Evolutionary conservation across 2,113 vertebrate genomes (phyloP).

Genomic region (Charadrius vociferus): DNA sequence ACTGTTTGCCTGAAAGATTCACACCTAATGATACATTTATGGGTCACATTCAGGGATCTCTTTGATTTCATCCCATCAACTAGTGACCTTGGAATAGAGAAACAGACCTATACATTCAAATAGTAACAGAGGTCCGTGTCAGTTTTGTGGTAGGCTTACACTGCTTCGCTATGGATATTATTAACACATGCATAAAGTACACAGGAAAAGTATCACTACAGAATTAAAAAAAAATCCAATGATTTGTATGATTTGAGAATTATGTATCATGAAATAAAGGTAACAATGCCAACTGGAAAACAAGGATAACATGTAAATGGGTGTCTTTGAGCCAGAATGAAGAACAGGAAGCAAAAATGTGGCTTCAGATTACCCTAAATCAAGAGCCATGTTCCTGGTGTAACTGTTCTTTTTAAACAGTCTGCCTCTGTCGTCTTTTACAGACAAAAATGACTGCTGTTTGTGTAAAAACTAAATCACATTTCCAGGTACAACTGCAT

Average conservation of each 20-base stretch:
- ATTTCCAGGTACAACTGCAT: fast-evolving
- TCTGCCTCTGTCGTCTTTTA: not conserved
- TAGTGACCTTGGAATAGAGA: not conserved
- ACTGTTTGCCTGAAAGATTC: not conserved
- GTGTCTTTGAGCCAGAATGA: not conserved
- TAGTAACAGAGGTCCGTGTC: not conserved
- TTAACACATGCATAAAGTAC: not conserved
- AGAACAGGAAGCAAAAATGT: not conserved
- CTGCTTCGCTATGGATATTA: not conserved
- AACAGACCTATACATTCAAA: not conserved
- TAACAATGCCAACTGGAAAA: not conserved
- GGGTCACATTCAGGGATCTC: not conserved
- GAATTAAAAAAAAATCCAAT: not conserved
- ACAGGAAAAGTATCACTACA: not conserved
- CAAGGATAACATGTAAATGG: not conserved
- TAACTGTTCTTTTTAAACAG: not conserved
- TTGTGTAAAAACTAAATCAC: not conserved
- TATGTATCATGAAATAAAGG: not conserved
- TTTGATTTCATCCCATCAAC: not conserved
- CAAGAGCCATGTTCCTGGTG: not conserved
- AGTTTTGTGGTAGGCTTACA: not conserved
- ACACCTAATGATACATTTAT: not conserved
- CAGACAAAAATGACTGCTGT: not conserved
- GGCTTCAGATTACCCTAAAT: not conserved
- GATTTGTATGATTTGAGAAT: not conserved